Evolutionary conservation across 2,888 invertebrate genomes (phyloP).

Genomic region (Salpingus planirostris): DNA sequence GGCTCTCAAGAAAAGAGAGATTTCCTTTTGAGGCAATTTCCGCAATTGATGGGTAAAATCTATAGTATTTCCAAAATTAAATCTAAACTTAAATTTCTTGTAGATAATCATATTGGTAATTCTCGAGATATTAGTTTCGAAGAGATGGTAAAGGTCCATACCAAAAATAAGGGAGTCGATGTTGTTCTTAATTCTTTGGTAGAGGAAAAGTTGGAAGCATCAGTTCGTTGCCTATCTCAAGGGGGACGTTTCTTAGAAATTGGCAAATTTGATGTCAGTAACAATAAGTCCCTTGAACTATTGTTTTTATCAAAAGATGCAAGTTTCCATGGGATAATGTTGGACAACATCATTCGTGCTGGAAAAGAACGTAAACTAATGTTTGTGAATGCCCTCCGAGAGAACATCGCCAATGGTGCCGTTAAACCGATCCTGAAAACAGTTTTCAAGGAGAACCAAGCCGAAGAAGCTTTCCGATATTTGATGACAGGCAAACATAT

Average conservation of each 20-base stretch:
- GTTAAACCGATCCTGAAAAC: slow-evolving; percentile 60
- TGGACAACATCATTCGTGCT: slow-evolving; percentile 44
- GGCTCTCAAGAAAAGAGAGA: slow-evolving; percentile 55
- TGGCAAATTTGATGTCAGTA: slow-evolving; percentile 69
- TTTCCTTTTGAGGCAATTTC: slow-evolving; percentile 49
- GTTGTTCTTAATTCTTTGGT: slow-evolving; percentile 60
- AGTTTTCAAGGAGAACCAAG: slow-evolving; percentile 53
- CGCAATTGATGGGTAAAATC: slow-evolving; percentile 35
- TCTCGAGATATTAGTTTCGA: slow-evolving; percentile 84
- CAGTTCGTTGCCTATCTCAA: slow-evolving; percentile 48
- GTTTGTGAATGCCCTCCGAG: background rate
- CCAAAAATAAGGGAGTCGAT: slow-evolving; percentile 73
- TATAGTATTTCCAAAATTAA: no score
- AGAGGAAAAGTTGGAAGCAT: slow-evolving; percentile 76
- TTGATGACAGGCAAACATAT: slow-evolving; percentile 53
- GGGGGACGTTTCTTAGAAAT: slow-evolving; percentile 70
- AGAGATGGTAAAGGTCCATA: slow-evolving; percentile 67
- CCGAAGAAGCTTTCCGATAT: slow-evolving; percentile 60
- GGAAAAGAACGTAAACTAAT: background rate
- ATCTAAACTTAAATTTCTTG: no score
- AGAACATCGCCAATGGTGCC: slow-evolving; percentile 41
- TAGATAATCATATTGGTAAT: slow-evolving; percentile 45
- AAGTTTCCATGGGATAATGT: slow-evolving; percentile 68
- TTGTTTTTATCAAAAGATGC: slow-evolving; percentile 60
- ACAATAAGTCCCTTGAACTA: slow-evolving; percentile 53